phyloP scores from a whole-genome alignment of 64 coral and sea anemone genomes.

The Pocillopora verrucosa region DNA sequence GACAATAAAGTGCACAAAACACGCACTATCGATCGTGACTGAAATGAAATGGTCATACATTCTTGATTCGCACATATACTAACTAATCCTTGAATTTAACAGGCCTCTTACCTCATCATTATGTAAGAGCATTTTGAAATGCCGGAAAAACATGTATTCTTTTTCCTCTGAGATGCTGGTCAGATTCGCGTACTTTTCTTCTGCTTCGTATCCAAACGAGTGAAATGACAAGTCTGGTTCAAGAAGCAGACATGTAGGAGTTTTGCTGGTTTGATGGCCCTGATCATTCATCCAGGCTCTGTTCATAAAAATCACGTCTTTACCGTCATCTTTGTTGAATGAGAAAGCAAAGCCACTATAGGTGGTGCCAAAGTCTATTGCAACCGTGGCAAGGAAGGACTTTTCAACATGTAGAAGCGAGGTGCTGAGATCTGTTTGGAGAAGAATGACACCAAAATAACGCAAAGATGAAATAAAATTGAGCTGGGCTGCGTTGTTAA shows the following conservation, averaged over 20 bases:
- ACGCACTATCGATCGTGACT: too few relatives aligned
- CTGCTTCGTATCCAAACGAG: slow-evolving; percentile 47
- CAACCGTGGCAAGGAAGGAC: slow-evolving; percentile 22
- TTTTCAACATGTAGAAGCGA: neutral
- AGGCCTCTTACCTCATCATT: slow-evolving; percentile 25
- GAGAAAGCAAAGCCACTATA: slow-evolving; percentile 48
- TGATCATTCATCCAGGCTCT: slow-evolving; percentile 35
- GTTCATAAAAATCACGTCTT: slow-evolving; percentile 49
- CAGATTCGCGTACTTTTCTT: slow-evolving; percentile 38
- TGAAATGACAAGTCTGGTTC: slow-evolving; percentile 25
- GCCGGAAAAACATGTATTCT: slow-evolving; percentile 25
- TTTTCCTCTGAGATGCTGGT: neutral
- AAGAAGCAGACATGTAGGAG: slow-evolving; percentile 26
- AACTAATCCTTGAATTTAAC: too few relatives aligned
- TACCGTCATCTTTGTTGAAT: too few relatives aligned
- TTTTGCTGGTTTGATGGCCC: slow-evolving; percentile 32
- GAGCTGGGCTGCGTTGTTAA: too few relatives aligned
- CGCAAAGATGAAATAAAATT: neutral
- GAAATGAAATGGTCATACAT: too few relatives aligned
- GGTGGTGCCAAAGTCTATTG: slow-evolving; percentile 46
- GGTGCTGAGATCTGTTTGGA: neutral
- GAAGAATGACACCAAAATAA: neutral
- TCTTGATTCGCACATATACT: too few relatives aligned
- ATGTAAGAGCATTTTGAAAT: slow-evolving; percentile 47
- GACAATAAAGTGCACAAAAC: too few relatives aligned